These are phyloP conservation scores for Mugil cephalus DNA, from an alignment of 2,113 vertebrate species.

Conservation along the genomic window DNA sequence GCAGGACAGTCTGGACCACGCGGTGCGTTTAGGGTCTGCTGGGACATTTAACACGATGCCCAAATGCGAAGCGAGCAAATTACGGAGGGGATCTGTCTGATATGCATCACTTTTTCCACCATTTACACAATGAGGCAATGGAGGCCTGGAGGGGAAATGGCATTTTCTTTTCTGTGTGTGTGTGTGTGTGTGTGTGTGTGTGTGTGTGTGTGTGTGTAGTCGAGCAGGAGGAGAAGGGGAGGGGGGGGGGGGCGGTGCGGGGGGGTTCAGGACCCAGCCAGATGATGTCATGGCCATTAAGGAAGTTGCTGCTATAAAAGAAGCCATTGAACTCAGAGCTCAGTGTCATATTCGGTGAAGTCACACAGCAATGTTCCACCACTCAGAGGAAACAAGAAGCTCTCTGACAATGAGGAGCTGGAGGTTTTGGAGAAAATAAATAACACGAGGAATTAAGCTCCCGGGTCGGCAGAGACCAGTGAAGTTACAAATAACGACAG, in stretches of 20 bases:
- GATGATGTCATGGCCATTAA: conserved; percentile 82
- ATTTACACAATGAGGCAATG: conserved; percentile 73
- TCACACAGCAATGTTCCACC: conserved; percentile 60
- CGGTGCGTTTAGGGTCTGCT: conserved; percentile 13
- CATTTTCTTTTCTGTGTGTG: conserved; percentile 52
- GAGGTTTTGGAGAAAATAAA: neutral
- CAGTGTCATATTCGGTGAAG: conserved; percentile 70
- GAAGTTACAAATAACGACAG: too few relatives aligned
- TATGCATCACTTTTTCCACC: conserved; percentile 75
- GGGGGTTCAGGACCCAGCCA: conserved; percentile 56
- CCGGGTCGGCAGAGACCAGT: neutral
- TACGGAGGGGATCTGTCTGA: conserved; percentile 51
- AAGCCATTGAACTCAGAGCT: conserved; percentile 70
- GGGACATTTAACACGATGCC: conserved; percentile 39
- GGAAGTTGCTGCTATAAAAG: conserved; percentile 79
- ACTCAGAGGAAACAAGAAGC: conserved; percentile 18
- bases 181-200: conserved; percentile 47
- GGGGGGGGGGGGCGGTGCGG: too few relatives aligned
- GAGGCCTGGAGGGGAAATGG: conserved; percentile 40
- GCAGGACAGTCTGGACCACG: conserved; percentile 6
- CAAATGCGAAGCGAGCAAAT: conserved; percentile 43
- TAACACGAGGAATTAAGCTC: neutral
- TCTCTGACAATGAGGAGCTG: conserved; percentile 23
- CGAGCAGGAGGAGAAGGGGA: conserved; percentile 10
- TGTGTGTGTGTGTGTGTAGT: conserved; percentile 42